Percentiles rank a stretch among this genome's conserved stretches.
phyloP scores from a whole-genome alignment of 92 coral and sea anemone genomes.

The Heliopora coerulea region DNA sequence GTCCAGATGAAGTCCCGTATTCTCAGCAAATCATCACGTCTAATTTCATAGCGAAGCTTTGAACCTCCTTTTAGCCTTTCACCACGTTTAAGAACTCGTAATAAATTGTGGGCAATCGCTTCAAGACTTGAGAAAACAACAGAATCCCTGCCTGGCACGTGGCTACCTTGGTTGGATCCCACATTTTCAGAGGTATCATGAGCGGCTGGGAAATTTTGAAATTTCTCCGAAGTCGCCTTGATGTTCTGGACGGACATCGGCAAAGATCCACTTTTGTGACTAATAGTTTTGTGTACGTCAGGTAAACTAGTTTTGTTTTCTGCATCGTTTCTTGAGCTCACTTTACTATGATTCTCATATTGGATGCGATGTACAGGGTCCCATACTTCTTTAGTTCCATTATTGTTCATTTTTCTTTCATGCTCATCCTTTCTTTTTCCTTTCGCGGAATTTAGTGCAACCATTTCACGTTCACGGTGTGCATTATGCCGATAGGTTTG shows the following conservation, averaged over 20 bases:
- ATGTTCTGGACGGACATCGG: background rate
- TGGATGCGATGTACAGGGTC: constrained; percentile 28
- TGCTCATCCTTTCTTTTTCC: background rate
- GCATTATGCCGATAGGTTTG: background rate
- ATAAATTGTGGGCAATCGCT: constrained; percentile 25
- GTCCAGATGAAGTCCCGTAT: constrained; percentile 22
- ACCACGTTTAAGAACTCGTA: constrained; percentile 17
- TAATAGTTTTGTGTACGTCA: background rate
- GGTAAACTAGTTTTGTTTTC: background rate
- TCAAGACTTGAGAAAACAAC: constrained; percentile 30
- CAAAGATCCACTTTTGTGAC: background rate
- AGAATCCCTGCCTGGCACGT: background rate
- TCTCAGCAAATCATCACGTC: constrained; percentile 26
- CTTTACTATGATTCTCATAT: background rate
- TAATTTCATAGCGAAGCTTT: constrained; percentile 29
- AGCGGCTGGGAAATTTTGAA: background rate
- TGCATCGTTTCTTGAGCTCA: constrained; percentile 2
- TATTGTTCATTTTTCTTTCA: background rate
- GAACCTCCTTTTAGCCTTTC: constrained; percentile 6
- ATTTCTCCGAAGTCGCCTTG: background rate
- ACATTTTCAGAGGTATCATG: background rate
- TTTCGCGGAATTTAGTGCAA: background rate
- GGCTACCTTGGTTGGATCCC: background rate
- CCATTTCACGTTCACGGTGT: background rate
- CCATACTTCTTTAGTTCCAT: background rate